A percentile compares a stretch with the other conserved stretches of the same genome.
phyloP scores from a whole-genome alignment of 2,113 vertebrate species.

The Mola mola region DNA sequence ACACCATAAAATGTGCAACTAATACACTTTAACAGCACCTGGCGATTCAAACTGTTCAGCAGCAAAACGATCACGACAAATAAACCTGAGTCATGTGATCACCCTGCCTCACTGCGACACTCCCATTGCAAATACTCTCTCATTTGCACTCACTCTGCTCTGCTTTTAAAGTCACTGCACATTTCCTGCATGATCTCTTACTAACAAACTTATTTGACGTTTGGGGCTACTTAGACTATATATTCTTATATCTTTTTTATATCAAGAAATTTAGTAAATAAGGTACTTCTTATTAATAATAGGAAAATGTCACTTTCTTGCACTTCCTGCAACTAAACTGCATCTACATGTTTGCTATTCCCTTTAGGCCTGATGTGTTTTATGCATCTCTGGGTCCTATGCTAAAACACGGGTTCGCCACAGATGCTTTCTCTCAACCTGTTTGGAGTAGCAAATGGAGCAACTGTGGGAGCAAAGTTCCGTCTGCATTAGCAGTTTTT shows the following conservation, averaged over 20 bases:
- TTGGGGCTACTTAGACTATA: conserved; percentile 24
- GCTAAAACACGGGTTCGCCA: not conserved
- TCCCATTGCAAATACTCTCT: conserved; percentile 75
- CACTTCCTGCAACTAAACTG: conserved; percentile 28
- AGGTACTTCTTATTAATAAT: conserved; percentile 65
- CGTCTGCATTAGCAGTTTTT: conserved; percentile 13
- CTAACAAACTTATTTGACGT: conserved; percentile 40
- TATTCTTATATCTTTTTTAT: conserved; percentile 25
- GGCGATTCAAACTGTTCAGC: conserved; percentile 38
- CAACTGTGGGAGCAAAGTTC: not conserved
- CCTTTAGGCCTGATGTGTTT: conserved; percentile 10
- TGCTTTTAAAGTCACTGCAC: not conserved
- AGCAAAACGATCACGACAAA: conserved; percentile 51
- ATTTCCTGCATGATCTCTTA: conserved; percentile 41
- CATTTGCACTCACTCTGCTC: conserved; percentile 45
- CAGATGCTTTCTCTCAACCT: conserved; percentile 10
- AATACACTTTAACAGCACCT: conserved; percentile 39
- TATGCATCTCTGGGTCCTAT: conserved; percentile 3
- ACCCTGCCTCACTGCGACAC: conserved; percentile 55
- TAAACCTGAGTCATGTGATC: conserved; percentile 62
- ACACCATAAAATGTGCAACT: conserved; percentile 35
- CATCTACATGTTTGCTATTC: conserved; percentile 4
- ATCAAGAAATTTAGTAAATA: conserved; percentile 24
- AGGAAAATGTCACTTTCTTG: conserved; percentile 56
- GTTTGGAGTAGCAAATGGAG: conserved; percentile 17